Conservation (phyloP, 2,888 invertebrate species). For the Villa cingulata region DNA sequence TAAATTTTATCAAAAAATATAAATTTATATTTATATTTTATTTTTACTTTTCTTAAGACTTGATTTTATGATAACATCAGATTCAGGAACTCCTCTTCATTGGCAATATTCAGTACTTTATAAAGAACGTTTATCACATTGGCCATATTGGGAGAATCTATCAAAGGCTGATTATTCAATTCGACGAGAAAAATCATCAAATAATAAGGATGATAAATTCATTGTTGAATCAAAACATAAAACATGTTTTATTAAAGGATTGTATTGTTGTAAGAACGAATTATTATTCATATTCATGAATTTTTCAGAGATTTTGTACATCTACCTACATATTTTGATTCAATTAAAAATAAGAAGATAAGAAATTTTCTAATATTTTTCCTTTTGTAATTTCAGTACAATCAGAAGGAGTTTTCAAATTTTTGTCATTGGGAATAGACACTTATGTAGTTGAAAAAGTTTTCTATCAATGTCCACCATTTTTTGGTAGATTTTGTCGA, state of each 20-base stretch:
- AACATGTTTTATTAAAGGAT: slow-evolving; percentile 46
- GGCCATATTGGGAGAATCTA: slow-evolving; percentile 47
- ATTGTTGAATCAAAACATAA: slow-evolving; percentile 46
- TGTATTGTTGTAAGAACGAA: slow-evolving; percentile 45
- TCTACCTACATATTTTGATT: too few species aligned
- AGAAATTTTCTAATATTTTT: too few species aligned
- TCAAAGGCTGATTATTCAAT: slow-evolving; percentile 46
- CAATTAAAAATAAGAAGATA: slow-evolving; percentile 17
- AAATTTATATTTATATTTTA: background rate
- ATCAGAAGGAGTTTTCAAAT: slow-evolving; percentile 47
- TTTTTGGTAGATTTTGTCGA: slow-evolving; percentile 42
- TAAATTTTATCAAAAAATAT: slow-evolving; percentile 1
- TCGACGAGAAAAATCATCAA: slow-evolving; percentile 36
- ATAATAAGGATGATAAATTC: slow-evolving; percentile 34
- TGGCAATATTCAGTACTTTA: slow-evolving; percentile 57
- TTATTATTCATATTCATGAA: slow-evolving; percentile 18
- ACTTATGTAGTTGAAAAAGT: slow-evolving; percentile 42
- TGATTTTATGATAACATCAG: slow-evolving; percentile 47
- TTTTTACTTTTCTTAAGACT: slow-evolving; percentile 38
- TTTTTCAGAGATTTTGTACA: too few species aligned
- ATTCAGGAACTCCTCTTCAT: slow-evolving; percentile 50
- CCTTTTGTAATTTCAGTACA: slow-evolving; percentile 39
- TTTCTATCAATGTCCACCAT: slow-evolving; percentile 47
- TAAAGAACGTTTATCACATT: slow-evolving; percentile 47
- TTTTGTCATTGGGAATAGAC: slow-evolving; percentile 36